These are phyloP conservation scores for Lethrus apterus DNA, from an alignment of 1,140 invertebrate genomes.

Conservation along the genomic window DNA sequence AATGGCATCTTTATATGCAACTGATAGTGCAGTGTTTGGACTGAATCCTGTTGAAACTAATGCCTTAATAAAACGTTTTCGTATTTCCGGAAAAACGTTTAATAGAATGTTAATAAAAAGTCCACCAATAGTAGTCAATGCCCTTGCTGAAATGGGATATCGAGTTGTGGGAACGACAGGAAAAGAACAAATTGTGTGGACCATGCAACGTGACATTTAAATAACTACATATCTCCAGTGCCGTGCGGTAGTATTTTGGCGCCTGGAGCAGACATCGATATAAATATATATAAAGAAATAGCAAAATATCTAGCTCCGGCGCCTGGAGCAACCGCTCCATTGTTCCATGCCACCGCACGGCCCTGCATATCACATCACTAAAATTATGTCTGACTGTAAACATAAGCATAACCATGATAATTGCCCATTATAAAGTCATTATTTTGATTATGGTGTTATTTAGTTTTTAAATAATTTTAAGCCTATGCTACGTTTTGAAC, in stretches of 20 bases:
- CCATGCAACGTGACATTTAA: conserved; percentile 61
- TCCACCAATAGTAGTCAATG: conserved; percentile 61
- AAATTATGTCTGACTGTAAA: conserved; percentile 9
- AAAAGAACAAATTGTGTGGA: conserved; percentile 75
- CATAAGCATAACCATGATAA: conserved; percentile 3
- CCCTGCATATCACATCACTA: neutral
- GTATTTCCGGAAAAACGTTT: conserved; percentile 49
- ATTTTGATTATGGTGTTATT: no score
- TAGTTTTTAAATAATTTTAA: no score
- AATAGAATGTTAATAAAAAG: conserved; percentile 65
- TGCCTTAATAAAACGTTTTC: conserved; percentile 59
- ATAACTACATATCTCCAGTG: no score
- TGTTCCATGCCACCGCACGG: no score
- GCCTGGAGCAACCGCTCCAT: no score
- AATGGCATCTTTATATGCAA: conserved; percentile 66
- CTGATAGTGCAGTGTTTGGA: conserved; percentile 66
- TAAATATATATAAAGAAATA: no score
- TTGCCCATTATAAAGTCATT: conserved; percentile 24
- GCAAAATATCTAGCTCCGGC: no score
- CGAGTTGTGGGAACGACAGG: conserved; percentile 67
- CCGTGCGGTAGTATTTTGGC: no score
- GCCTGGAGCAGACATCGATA: no score
- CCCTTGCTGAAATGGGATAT: conserved; percentile 66
- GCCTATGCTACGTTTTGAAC: no score
- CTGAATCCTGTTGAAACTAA: conserved; percentile 56